Base-by-base conservation (phyloP, 2,888 invertebrate genomes). In the Diarsia brunnea region DNA sequence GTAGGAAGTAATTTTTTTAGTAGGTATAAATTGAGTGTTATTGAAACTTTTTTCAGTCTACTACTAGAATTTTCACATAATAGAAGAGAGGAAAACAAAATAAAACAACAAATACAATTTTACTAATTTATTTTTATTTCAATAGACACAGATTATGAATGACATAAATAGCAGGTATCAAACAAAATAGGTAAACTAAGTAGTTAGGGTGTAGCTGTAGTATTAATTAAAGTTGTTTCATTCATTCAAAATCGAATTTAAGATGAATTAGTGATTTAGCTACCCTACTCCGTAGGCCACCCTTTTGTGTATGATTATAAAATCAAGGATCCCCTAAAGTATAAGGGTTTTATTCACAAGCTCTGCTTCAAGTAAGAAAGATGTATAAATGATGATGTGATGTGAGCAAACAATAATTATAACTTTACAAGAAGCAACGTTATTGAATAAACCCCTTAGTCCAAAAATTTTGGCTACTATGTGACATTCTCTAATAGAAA, bases 121-220 rank as follows among this genome's bases (percentile, higher is more conserved):
- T 58, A 69, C 3, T 47, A 61, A 81, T 81, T 77, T 73, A 69
- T 53, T 53, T 77, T 77, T 77, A 77, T 81, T 81, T 51, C 24
- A 73, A 55, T 38, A 75, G 53, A 64, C 16, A 75, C 53, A 76
- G 24, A 60, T 71, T 51, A 69, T 65, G 31, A 47, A 49, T 73
- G 12, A 55, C 47, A 55, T n/a, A 64, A 31, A 69, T 21, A 58
- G 47, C 5, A 19, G 31, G 31, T 58, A 43, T 81, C 43, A 64
- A 16, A 68, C 64, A 55, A 70, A 60, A 31, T 64, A 47, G 45
- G 19, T 21, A 43, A n/a, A 21, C 27, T 19, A 19, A 51, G 21
- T 19, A 43, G 7, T 2, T 27, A 16, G n/a, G 24, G 16, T 31
- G 10, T 24, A 45, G 10, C 19, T 60, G 16, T 43, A n/a, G 14